Base-by-base conservation (phyloP, 2,113 vertebrate species). In the Cottus gobio region DNA sequence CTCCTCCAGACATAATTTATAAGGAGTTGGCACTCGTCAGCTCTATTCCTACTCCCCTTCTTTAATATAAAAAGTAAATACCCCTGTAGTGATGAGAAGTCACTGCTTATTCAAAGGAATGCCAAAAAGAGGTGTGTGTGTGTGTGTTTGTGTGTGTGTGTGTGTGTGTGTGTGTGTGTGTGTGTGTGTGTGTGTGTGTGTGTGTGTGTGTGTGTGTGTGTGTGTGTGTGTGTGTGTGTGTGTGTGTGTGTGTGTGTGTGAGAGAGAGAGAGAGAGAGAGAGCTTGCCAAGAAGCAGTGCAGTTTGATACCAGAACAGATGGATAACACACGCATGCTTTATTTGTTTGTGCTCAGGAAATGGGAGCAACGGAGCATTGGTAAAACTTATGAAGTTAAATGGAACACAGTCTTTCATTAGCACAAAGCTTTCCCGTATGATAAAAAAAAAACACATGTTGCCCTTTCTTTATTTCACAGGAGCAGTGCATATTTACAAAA, bases 351-450 rank as follows among this genome's bases (percentile, higher is more conserved):
- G 83, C 70, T 83, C 7, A 64, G 77, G 82, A 88, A 80, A 74
- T 75, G 52, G 44, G 64, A 83, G 69, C 22, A 60, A 82, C 66
- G 44, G 79, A 81, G 84, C 75, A 66, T 44, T 61, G 80, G 77
- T 79, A 75, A 83, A 88, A 83, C 84, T n/a, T 87, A 85, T 87
- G 75, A 85, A 83, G 84, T 90, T 87, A 82, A 87, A 83, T 74
- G 83, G 84, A 86, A 79, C 16, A 5, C 13, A 64, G 71, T 65
- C 82, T 86, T 84, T 91, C 84, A 90, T 90, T 85, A 87, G 71
- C 85, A 75, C 79, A 75, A 9, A 61, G 82, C 71, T 79, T 67
- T 76, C 22, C 60, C 2, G 36, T 69, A 74, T 82, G 64, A 82
- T 83, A 80, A 42, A 60, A 80, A 44, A 52, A 24, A 54, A 24